A percentile compares a stretch with the other conserved stretches of the same genome.
Evolutionary conservation across 2,888 invertebrate species (phyloP).

Genomic region (Aphelenchoides bicaudatus): DNA sequence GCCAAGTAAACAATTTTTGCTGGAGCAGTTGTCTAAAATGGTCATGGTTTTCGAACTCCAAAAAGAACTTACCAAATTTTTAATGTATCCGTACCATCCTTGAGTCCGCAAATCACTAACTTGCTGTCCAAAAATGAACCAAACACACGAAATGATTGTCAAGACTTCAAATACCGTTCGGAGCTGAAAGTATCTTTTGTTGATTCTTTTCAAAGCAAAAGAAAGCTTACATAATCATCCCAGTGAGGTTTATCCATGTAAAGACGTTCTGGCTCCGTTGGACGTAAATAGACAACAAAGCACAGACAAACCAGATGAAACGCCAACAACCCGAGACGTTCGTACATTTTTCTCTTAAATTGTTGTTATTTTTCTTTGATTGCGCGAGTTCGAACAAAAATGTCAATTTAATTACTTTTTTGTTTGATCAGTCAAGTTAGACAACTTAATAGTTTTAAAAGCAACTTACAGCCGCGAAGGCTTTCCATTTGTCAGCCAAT

Average conservation of each 20-base stretch:
- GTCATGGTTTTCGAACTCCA: constrained; percentile 17
- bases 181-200: constrained; percentile 54
- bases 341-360: constrained; percentile 81
- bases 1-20: constrained; percentile 87
- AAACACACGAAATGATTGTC: constrained; percentile 78
- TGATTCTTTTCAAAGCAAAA: constrained; percentile 33
- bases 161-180: constrained; percentile 78
- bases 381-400: not conserved
- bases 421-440: too few species aligned
- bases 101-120: constrained; percentile 91
- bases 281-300: constrained; percentile 85
- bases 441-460: not conserved
- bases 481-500: constrained; percentile 98
- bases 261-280: constrained; percentile 68
- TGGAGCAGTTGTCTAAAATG: constrained; percentile 79
- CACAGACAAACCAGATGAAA: constrained; percentile 83
- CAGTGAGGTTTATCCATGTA: constrained; percentile 44
- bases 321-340: constrained; percentile 80
- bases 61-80: constrained; percentile 74
- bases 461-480: constrained; percentile 85
- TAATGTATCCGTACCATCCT: constrained; percentile 81
- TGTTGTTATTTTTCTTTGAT: constrained; percentile 17
- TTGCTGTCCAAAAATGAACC: constrained; percentile 84
- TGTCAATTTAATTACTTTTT: not conserved
- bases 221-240: constrained; percentile 58